A percentile compares a stretch with the other conserved stretches of the same genome.
Evolutionary conservation across 2,888 invertebrate genomes (phyloP).

Genomic region (Helobdella robusta): DNA sequence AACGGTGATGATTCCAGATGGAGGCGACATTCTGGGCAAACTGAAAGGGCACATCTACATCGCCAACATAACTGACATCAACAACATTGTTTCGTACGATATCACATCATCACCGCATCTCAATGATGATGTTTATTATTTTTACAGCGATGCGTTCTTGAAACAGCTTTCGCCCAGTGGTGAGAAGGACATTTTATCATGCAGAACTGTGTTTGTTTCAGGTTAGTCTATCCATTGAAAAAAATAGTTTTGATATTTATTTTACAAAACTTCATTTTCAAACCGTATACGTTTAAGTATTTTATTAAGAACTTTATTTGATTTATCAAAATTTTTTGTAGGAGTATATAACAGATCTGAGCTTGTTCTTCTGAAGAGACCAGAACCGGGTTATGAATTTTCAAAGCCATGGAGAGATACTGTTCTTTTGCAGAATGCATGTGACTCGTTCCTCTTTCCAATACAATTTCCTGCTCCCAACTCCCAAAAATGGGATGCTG

Average conservation of each 20-base stretch:
- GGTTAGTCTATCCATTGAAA: too few species aligned
- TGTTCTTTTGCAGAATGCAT: background rate
- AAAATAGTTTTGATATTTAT: too few species aligned
- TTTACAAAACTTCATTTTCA: too few species aligned
- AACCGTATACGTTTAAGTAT: too few species aligned
- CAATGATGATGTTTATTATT: background rate
- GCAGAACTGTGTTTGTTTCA: too few species aligned
- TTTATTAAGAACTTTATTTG: too few species aligned
- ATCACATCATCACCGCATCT: background rate
- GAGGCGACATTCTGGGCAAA: background rate
- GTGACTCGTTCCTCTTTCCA: background rate
- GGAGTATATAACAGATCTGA: background rate
- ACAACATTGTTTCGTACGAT: background rate
- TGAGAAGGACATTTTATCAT: background rate
- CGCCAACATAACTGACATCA: background rate
- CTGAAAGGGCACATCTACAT: background rate
- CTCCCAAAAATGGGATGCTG: background rate
- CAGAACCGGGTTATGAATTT: background rate
- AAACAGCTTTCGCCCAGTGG: slow-evolving; percentile 1
- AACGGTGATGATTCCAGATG: slow-evolving; percentile 1
- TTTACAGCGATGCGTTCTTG: background rate
- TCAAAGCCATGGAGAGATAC: background rate
- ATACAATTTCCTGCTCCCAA: background rate
- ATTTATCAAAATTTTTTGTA: background rate
- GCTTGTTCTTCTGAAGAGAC: background rate